phyloP scores from a whole-genome alignment of 2,797 vertebrate species.

The Tapirus indicus region DNA sequence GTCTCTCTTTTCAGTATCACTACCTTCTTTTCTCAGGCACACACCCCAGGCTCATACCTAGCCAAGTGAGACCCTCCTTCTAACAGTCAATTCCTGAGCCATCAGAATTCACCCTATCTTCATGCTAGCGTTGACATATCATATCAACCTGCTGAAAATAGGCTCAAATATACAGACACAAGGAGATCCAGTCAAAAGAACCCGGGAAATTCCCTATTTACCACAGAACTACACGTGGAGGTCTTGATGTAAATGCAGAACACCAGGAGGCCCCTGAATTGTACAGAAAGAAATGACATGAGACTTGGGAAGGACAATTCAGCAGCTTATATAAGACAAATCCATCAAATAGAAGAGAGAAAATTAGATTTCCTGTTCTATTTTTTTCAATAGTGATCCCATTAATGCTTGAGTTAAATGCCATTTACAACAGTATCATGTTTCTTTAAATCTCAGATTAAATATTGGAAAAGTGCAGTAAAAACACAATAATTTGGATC shows the following conservation, averaged over 20 bases:
- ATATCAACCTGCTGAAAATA: not conserved
- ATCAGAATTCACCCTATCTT: not conserved
- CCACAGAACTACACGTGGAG: not conserved
- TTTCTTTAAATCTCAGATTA: slow-evolving; percentile 51
- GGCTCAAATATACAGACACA: not conserved
- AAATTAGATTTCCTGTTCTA: not conserved
- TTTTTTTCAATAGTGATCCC: slow-evolving; percentile 9
- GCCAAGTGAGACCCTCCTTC: not conserved
- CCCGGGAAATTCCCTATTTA: not conserved
- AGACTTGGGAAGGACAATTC: not conserved
- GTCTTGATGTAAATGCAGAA: not conserved
- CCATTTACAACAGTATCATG: not conserved
- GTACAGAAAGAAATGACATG: not conserved
- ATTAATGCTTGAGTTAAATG: slow-evolving; percentile 17
- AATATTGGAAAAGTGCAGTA: slow-evolving; percentile 19
- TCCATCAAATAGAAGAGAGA: not conserved
- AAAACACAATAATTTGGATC: slow-evolving; percentile 35
- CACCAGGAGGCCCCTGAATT: not conserved
- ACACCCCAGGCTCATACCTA: not conserved
- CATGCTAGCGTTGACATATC: not conserved
- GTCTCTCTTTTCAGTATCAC: not conserved
- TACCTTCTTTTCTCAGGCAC: not conserved
- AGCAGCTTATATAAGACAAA: not conserved
- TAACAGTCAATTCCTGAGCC: not conserved
- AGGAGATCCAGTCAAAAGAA: not conserved